Evolutionary conservation across 2,888 invertebrate species (phyloP), one percentile per base, ranked within the genome.

Genomic region (Bombylius discolor): DNA sequence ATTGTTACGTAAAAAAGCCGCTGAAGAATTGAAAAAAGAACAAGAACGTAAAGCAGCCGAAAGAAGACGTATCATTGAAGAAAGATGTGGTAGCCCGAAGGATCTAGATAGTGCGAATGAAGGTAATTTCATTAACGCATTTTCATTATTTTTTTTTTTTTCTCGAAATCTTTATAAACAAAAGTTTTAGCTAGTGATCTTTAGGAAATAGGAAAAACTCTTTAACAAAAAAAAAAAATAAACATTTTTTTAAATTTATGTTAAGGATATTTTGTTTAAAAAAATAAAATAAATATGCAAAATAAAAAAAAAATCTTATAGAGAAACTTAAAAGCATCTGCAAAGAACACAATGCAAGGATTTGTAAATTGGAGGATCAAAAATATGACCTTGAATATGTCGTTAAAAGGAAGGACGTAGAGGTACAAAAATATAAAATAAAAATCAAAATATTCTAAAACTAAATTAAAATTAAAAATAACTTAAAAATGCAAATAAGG

Each of bases 1-100:
- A 82, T 82, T 99, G 83, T 84, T 99, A 80, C 96, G 98, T 88
- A 95, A 97, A 81, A 99, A 98, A 83, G 99, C 98, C 76, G 98
- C 98, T 68, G 98, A 99, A 77, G 98, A 99, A 78, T 79, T 99
- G 81, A 97, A 97, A 82, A 96, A 96, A 77, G 97, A 99, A 80
- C 97, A 98, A 78, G 94, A 97, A 79, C 88, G 93, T 75, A 97
- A 98, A 81, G 95, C 96, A 59, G 93, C 95, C 64, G 98, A 97
- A 78, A 88, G 96, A 76, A 92, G 95, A 81, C 89, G 92, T 74
- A 92, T 94, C 81, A 94, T 96, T 76, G 91, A 92, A 73, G 90
- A 95, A 76, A 85, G 96, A 74, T 93, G 93, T 76, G 94, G 94
- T 73, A 87, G 89, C 75, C 82, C 93, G 65, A 91, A 94, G 79